Conservation (phyloP, 2,113 vertebrate species). For the Tachuris rubrigastra region DNA sequence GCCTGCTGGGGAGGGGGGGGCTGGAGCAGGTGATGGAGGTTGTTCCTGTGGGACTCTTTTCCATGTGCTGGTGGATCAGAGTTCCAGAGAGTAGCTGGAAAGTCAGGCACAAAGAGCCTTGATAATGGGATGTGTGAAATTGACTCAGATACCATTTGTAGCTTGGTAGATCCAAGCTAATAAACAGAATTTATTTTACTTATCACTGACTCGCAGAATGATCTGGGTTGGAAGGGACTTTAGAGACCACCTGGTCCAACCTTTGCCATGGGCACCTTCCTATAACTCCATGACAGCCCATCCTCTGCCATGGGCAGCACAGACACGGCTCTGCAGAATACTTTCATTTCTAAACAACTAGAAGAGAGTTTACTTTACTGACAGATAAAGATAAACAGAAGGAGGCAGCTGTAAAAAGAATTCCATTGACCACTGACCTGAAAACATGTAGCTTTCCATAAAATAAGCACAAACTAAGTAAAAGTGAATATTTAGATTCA, state of each 20-base stretch:
- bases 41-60: neutral
- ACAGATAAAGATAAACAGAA: constrained; percentile 72
- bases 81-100: neutral
- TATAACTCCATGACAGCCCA: neutral
- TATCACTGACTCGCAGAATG: neutral
- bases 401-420: constrained; percentile 72
- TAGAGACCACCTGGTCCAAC: too few species aligned
- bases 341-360: constrained; percentile 50
- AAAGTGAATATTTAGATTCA: constrained; percentile 14
- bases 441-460: constrained; percentile 51
- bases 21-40: neutral
- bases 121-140: neutral
- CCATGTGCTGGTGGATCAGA: neutral
- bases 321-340: neutral
- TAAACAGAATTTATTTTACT: neutral
- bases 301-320: neutral
- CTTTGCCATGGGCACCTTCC: neutral
- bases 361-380: constrained; percentile 58
- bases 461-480: constrained; percentile 47
- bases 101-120: neutral
- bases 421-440: constrained; percentile 58
- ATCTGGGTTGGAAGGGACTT: neutral
- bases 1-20: too few species aligned
- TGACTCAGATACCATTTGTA: rapidly evolving
- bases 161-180: neutral